phyloP scores from a whole-genome alignment of 2,888 invertebrate genomes.

The Adela reaumurella region DNA sequence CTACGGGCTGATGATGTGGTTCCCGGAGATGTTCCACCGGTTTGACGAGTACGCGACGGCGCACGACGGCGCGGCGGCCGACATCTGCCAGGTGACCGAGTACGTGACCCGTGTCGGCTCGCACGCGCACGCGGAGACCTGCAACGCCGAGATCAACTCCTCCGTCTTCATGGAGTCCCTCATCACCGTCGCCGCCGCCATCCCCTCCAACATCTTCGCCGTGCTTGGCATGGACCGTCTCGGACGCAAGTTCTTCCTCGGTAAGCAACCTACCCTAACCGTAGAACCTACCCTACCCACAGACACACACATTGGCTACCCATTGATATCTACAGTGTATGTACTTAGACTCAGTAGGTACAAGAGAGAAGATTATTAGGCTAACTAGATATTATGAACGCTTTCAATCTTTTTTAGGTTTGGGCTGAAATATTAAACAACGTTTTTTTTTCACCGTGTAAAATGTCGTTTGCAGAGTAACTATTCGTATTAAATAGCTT shows the following conservation, averaged over 20 bases:
- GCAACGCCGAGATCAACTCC: slow-evolving; percentile 70
- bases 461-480: too few species aligned
- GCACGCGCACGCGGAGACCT: slow-evolving; percentile 54
- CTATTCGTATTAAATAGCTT: too few species aligned
- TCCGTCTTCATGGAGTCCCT: slow-evolving; percentile 83
- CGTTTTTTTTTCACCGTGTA: too few species aligned
- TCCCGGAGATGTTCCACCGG: slow-evolving; percentile 89
- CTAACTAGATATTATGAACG: too few species aligned
- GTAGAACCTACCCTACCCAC: background rate
- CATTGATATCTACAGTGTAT: background rate
- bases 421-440: too few species aligned
- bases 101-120: slow-evolving; percentile 69
- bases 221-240: slow-evolving; percentile 81
- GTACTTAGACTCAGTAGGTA: background rate
- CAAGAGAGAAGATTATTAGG: too few species aligned
- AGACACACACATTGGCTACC: background rate
- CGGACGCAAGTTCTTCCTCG: slow-evolving; percentile 80
- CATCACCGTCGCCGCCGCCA: slow-evolving; percentile 81
- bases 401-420: too few species aligned
- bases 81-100: slow-evolving; percentile 73
- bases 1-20: slow-evolving; percentile 97
- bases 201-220: slow-evolving; percentile 82
- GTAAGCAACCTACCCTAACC: slow-evolving; percentile 35
- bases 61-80: slow-evolving; percentile 63
- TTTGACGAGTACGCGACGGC: slow-evolving; percentile 75